Conservation (phyloP, 2,888 invertebrate species). For the Cheilosia pagana region DNA sequence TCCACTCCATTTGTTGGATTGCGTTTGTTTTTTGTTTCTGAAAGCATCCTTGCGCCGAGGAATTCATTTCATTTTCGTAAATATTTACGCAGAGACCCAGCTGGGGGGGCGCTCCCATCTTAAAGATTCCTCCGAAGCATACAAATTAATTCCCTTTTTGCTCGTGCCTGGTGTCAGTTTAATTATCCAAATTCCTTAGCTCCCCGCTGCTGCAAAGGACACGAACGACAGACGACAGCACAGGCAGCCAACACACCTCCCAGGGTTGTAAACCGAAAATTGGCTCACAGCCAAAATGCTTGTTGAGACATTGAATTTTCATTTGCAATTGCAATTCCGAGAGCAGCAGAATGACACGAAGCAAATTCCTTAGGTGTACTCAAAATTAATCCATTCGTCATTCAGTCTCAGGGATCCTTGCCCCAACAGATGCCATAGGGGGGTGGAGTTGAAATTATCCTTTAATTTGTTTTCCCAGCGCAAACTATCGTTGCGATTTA, state of each 20-base stretch:
- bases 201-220: conserved; percentile 1
- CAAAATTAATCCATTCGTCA: conserved; percentile 74
- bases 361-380: conserved; percentile 66
- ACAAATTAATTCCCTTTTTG: conserved; percentile 67
- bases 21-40: conserved; percentile 17
- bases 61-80: conserved; percentile 64
- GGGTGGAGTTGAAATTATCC: conserved; percentile 45
- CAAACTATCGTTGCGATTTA: conserved; percentile 44
- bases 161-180: conserved; percentile 66
- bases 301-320: conserved; percentile 73
- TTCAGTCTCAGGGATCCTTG: conserved; percentile 26
- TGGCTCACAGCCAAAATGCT: conserved; percentile 69
- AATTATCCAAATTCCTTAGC: conserved; percentile 63
- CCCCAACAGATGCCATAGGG: background rate
- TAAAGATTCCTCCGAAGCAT: conserved; percentile 54
- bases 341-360: conserved; percentile 31
- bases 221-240: conserved; percentile 7
- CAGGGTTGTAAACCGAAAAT: conserved; percentile 63
- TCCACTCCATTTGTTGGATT: conserved; percentile 45
- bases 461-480: conserved; percentile 69
- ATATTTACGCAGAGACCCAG: conserved; percentile 50
- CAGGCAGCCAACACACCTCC: conserved; percentile 31
- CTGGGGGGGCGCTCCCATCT: conserved; percentile 46
- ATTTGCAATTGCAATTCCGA: conserved; percentile 65
- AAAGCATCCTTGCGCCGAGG: conserved; percentile 29